Percentiles rank a stretch among this genome's conserved stretches.
phyloP scores from a whole-genome alignment of 2,888 invertebrate genomes.

The Hydrotaea cyrtoneurina region DNA sequence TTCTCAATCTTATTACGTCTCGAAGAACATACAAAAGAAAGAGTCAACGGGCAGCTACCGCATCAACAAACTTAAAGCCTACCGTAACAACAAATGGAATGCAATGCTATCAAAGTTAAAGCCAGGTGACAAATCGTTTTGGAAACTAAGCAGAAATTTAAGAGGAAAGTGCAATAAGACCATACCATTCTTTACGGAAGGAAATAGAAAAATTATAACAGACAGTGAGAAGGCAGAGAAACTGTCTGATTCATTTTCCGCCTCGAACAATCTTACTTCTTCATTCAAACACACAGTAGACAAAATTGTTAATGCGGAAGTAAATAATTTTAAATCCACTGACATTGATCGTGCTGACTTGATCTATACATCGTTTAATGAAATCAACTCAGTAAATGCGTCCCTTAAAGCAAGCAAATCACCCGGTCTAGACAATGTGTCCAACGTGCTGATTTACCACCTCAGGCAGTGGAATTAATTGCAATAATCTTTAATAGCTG shows the following conservation, averaged over 20 bases:
- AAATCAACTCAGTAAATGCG: neutral
- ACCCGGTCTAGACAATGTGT: too few species aligned
- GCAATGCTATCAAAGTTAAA: constrained; percentile 18
- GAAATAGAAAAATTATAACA: constrained; percentile 25
- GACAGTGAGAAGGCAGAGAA: constrained; percentile 25
- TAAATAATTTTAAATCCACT: neutral
- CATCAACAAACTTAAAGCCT: constrained; percentile 10
- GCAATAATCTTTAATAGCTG: too few species aligned
- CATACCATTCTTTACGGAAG: constrained; percentile 3
- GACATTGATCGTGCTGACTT: neutral
- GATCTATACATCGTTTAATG: neutral
- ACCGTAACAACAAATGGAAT: constrained; percentile 29
- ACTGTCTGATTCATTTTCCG: constrained; percentile 15
- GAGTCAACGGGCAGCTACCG: neutral
- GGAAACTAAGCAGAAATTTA: too few species aligned
- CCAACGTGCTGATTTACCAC: too few species aligned
- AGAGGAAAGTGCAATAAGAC: constrained; percentile 16
- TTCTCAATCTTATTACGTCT: neutral
- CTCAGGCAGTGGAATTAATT: too few species aligned
- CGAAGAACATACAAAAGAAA: neutral
- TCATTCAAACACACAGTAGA: neutral
- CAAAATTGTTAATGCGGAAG: neutral
- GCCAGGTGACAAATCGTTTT: constrained; percentile 37
- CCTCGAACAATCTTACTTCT: constrained; percentile 22
- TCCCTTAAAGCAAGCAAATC: constrained; percentile 18